Evolutionary conservation across 2,797 vertebrate genomes (phyloP), one percentile per base, ranked within the genome.

Genomic region (Lacerta bilineata): DNA sequence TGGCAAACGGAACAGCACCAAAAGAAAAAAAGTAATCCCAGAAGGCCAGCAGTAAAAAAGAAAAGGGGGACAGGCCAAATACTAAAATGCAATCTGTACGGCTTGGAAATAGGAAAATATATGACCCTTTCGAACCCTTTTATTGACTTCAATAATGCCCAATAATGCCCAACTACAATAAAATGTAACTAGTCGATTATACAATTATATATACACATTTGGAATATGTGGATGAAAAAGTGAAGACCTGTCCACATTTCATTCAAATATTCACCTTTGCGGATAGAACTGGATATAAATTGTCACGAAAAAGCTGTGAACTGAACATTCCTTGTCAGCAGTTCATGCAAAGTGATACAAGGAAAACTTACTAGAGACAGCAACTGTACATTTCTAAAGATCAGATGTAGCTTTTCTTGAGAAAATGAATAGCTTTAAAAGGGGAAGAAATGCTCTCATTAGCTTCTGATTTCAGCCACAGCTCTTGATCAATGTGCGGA

Each of bases 401-500:
- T 95, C 86, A 95, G 88, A 89, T 93, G 66, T 85, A 91, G 88
- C 90, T 90, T 91, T 91, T 92, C 82, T 87, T 89, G 82, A 92
- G 88, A 91, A 89, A 91, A 92, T 86, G 90, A 93, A 85, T 86
- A 86, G 39, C 39, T 55, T 64, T 75, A 88, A 89, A 88, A 72
- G 90, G 81, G 64, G 66, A 46, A 13, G 79, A 55, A 81, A 71
- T 75, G 17, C 80, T 89, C 90, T 95, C 89, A 91, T 94, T 95
- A 95, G 68, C 59, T 20, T 91, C 87, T 91, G 80, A 90, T 88
- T 50, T 90, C 79, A 94, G 91, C 86, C 91, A 89, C 82, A 64
- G 85, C 91, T 94, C 91, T 93, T 93, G 94, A 92, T 94, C 93
- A 90, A 23, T 33, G 59, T 88, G 64, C 2, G 1, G 46, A 85